Percentiles rank a stretch among this genome's conserved stretches.
Conservation (phyloP, 2,888 invertebrate genomes). For the Microctonus brassicae region DNA sequence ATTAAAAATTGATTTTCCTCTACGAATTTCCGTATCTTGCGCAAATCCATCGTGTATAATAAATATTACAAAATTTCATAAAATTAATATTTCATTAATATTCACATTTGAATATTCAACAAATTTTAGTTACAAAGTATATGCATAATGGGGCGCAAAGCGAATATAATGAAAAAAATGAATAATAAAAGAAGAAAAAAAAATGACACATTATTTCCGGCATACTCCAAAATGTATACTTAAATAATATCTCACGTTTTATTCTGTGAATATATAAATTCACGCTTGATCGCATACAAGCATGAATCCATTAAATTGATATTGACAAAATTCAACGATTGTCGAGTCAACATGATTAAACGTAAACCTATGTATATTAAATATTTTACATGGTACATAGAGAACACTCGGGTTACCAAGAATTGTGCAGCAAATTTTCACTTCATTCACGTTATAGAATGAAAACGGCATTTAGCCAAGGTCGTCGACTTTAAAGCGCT, state of each 20-base stretch:
- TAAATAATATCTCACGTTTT: not conserved
- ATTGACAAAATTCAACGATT: not conserved
- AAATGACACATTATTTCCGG: not conserved
- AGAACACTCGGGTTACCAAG: constrained; percentile 7
- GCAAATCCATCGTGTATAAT: not conserved
- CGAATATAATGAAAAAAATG: too few species aligned
- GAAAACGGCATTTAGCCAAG: constrained; percentile 1
- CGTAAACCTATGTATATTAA: too few species aligned
- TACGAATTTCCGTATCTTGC: too few species aligned
- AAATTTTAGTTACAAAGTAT: too few species aligned
- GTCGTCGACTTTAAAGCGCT: not conserved
- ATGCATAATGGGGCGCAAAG: too few species aligned
- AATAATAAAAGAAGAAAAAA: not conserved
- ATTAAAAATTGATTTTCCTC: not conserved
- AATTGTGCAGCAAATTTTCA: constrained; percentile 13
- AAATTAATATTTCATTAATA: not conserved
- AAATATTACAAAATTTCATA: not conserved
- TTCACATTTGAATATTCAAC: not conserved
- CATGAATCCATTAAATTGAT: constrained; percentile 10
- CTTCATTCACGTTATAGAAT: not conserved
- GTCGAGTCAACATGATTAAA: constrained; percentile 2
- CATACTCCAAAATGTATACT: not conserved
- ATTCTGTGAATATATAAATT: not conserved
- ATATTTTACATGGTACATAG: not conserved
- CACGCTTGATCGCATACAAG: constrained; percentile 1